Conservation (phyloP, 64 coral and sea anemone genomes). For the Stylophora pistillata region DNA sequence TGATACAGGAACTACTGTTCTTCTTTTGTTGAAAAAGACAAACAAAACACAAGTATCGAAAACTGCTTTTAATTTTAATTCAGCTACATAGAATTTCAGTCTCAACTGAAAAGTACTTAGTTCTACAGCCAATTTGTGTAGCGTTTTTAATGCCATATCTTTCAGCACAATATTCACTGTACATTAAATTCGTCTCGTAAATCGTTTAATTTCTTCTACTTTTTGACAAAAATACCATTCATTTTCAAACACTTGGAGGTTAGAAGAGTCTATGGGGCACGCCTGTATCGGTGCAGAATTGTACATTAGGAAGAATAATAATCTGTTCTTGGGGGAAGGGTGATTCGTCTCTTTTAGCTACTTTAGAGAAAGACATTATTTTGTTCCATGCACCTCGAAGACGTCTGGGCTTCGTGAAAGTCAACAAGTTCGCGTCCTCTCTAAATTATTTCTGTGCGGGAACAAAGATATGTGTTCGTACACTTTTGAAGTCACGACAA, state of each 20-base stretch:
- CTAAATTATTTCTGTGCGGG: background rate
- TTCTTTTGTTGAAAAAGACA: background rate
- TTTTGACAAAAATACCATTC: conserved; percentile 22
- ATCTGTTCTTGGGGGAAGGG: background rate
- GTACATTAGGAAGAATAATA: background rate
- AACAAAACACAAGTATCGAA: background rate
- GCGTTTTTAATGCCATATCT: background rate
- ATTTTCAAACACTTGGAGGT: background rate
- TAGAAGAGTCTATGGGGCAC: background rate
- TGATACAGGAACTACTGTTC: too few relatives aligned
- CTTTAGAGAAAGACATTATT: background rate
- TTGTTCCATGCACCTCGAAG: background rate
- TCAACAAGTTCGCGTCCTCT: background rate
- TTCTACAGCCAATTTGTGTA: background rate
- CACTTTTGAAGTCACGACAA: background rate
- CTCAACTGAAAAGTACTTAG: background rate
- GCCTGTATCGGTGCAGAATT: background rate
- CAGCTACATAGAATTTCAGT: background rate
- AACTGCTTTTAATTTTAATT: conserved; percentile 1
- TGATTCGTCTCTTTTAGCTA: background rate
- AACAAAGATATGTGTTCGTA: background rate
- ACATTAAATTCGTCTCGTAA: conserved; percentile 15
- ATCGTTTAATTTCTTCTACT: background rate
- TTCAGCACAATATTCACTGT: conserved; percentile 29
- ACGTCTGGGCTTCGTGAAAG: background rate